Evolutionary conservation across 2,888 invertebrate genomes (phyloP), one percentile per base, ranked within the genome.

Genomic region (Venusia cambrica): DNA sequence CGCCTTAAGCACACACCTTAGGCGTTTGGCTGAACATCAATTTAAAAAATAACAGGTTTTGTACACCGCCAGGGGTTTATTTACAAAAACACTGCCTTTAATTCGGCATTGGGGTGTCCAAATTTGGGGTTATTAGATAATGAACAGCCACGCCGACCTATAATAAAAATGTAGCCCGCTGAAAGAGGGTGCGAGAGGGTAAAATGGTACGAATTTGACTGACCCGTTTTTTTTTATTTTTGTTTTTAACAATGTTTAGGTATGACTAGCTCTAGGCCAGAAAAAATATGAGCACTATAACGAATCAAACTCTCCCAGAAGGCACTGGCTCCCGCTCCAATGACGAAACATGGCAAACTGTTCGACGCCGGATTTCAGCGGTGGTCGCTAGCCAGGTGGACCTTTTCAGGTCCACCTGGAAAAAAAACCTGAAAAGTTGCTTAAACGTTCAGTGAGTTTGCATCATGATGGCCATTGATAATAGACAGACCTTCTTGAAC

Each of bases 61-160:
- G 47, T 34, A 41, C 49, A 60, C 62, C 59, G 54, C 45, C 62
- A 66, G 72, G 62, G 75, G 71, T 74, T 77, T 80, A 76, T 79
- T 80, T 77, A 81, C 73, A 76, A 81, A 78, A 79, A 80, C 73
- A 67, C 67, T 55, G 32, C 44, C 69, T 71, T 62, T 78, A 79
- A 79, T 79, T 72, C 74, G 51, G 54, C 61, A 53, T 58, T 51
- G 57, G 73, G 81, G 80, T 76, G 80, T 77, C 53, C 67, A 72
- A 77, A 77, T 78, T 60, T 60, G 41, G 68, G 75, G 79, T 79
- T 73, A 83, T 84, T 77, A 80, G 65, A 65, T 81, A 77, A 81
- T 78, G 75, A 73, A 56, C 59, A 59, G 62, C 68, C 66, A 65
- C 67, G 62, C 68, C 66, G 66, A 66, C 64, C 46, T 53, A 47